These are phyloP conservation scores for Aspidiotus rigidus DNA, from an alignment of 2,888 invertebrate genomes.

Conservation along the genomic window DNA sequence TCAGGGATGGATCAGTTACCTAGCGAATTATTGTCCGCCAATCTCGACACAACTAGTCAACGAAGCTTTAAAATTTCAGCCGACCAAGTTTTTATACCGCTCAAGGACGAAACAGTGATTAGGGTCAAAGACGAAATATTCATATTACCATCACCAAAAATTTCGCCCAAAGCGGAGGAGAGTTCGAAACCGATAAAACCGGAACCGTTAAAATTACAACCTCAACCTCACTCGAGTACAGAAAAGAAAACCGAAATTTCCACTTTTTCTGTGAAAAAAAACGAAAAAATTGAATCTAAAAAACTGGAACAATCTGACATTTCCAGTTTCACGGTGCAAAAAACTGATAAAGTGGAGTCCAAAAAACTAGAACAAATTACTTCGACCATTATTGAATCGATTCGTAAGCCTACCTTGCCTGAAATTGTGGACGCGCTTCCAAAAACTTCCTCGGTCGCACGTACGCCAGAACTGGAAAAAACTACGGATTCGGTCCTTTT, in stretches of 20 bases:
- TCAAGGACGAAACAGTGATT: conserved; percentile 13
- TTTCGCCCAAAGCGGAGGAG: conserved; percentile 2
- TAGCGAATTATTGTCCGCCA: conserved; percentile 47
- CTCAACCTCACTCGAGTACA: neutral
- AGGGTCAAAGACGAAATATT: conserved; percentile 5
- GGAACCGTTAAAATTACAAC: neutral
- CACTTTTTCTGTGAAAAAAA: neutral
- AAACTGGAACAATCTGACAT: too few relatives aligned
- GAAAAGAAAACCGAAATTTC: neutral
- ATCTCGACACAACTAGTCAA: conserved; percentile 42
- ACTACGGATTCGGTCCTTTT: neutral
- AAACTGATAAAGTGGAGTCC: too few relatives aligned
- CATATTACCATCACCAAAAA: neutral
- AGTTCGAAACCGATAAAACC: neutral
- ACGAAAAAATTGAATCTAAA: neutral
- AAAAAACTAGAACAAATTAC: too few relatives aligned
- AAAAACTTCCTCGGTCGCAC: neutral
- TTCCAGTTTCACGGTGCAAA: too few relatives aligned
- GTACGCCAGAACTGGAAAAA: neutral
- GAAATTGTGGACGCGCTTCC: neutral
- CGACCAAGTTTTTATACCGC: conserved; percentile 12
- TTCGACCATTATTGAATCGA: too few relatives aligned
- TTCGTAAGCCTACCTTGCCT: neutral
- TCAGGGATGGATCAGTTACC: conserved; percentile 45
- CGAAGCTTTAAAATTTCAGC: conserved; percentile 20